These are phyloP conservation scores for Agelastica alni DNA, from an alignment of 2,888 invertebrate species.

Conservation along the genomic window DNA sequence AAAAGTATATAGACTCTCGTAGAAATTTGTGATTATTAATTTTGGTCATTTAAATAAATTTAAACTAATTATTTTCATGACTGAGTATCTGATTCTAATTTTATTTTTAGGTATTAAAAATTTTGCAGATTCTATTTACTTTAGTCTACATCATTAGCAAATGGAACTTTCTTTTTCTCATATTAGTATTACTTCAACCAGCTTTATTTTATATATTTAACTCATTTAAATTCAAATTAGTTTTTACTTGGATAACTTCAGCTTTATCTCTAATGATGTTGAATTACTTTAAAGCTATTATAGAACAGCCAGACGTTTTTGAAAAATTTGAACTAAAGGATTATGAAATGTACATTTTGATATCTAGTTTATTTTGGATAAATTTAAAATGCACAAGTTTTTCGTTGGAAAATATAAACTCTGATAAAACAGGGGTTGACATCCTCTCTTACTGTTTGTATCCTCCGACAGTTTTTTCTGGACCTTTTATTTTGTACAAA, in stretches of 20 bases:
- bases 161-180: constrained; percentile 37
- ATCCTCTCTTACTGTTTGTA: constrained; percentile 79
- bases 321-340: constrained; percentile 50
- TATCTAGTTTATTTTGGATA: constrained; percentile 70
- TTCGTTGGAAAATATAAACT: constrained; percentile 61
- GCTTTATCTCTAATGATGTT: constrained; percentile 55
- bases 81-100: too few species aligned
- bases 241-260: constrained; percentile 63
- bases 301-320: constrained; percentile 34
- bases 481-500: constrained; percentile 80
- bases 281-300: constrained; percentile 37
- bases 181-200: constrained; percentile 58
- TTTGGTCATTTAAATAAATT: too few species aligned
- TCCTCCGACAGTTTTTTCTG: constrained; percentile 79
- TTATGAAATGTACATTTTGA: constrained; percentile 59
- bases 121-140: constrained; percentile 62
- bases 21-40: too few species aligned
- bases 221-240: constrained; percentile 53
- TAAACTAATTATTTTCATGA: too few species aligned
- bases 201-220: constrained; percentile 58
- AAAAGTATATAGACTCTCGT: not conserved
- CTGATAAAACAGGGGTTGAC: constrained; percentile 50
- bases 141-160: constrained; percentile 49
- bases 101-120: constrained; percentile 58
- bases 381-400: constrained; percentile 78